Evolutionary conservation across 2,888 invertebrate species (phyloP), one percentile per base, ranked within the genome.

Genomic region (Scaptomyza cyrtandrae): DNA sequence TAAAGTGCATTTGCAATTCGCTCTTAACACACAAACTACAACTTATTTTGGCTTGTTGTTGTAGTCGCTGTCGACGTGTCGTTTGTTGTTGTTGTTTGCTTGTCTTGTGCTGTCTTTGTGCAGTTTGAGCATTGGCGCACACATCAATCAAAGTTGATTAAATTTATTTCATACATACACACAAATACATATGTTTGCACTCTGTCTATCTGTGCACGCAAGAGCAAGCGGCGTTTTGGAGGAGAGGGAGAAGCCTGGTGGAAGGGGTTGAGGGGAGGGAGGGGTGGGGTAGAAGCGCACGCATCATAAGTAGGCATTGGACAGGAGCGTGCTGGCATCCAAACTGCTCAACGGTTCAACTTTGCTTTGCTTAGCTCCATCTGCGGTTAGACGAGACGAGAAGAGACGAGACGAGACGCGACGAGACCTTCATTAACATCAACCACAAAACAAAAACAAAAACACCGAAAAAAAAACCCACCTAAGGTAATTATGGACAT

Each of bases 101-200:
- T 46, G 48, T 37, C 16, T 41, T 41, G 63, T 41, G 63, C 27
- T 46, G 53, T 35, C 37, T 50, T 24, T 19, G 19, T 59, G 72
- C 37, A 33, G 57, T 33, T 71, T 71, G 35, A 61, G 63, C 54
- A 55, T 55, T 62, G 66, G 33, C 81, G 84, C 79, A 81, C 59
- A 86, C 83, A 83, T 83, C 86, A 83, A 83, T 83, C 83, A 83
- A 81, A 84, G 81, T 79, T 83, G 83, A 86, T 84, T 83, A 81
- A 75, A 86, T 71, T 75, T 65, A 74, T 71, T 66, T 59, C 76
- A 75, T 55, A 62, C 58, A 65, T 74, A 61, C 71, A 55, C 59
- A 29, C 29, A 29, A 6, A 74, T 54, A 62, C 58, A 65, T 73
- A 61, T 75, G 57, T 67, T 35, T 44, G 16, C 49, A 13, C 11